Conservation (phyloP, 1,140 invertebrate genomes). For the Vollenhovia emeryi region DNA sequence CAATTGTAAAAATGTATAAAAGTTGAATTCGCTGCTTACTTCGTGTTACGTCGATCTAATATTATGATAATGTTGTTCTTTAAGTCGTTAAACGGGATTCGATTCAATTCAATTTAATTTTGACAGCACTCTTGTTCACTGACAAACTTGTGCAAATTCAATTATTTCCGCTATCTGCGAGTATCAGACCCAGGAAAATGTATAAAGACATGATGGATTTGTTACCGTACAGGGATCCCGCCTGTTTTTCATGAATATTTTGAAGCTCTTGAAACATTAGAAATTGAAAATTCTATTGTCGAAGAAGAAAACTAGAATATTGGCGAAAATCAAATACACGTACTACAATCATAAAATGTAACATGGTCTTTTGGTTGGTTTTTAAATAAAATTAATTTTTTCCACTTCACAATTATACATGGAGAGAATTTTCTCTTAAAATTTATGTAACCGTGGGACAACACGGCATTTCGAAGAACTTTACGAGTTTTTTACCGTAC, state of each 20-base stretch:
- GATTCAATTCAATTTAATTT: conserved; percentile 3
- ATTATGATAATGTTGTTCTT: background rate
- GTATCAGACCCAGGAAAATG: background rate
- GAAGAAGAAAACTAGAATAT: background rate
- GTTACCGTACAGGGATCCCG: background rate
- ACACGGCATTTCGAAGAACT: too few relatives aligned
- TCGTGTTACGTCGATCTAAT: background rate
- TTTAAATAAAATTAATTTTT: background rate
- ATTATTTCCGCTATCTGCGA: background rate
- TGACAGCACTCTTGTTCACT: background rate
- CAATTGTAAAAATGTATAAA: background rate
- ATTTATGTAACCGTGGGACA: too few relatives aligned
- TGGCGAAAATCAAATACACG: background rate
- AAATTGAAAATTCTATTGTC: background rate
- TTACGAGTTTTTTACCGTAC: too few relatives aligned
- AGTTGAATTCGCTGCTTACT: background rate
- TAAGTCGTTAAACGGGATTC: background rate
- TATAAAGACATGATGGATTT: background rate
- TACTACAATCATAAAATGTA: background rate
- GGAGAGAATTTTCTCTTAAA: too few relatives aligned
- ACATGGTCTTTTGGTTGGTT: background rate
- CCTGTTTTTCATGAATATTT: background rate
- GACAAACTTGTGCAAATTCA: background rate
- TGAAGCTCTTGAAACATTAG: background rate
- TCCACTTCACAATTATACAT: too few relatives aligned